Percentiles rank a stretch among this genome's conserved stretches.
Conservation (phyloP, 2,113 vertebrate genomes). For the Antigone vipio region DNA sequence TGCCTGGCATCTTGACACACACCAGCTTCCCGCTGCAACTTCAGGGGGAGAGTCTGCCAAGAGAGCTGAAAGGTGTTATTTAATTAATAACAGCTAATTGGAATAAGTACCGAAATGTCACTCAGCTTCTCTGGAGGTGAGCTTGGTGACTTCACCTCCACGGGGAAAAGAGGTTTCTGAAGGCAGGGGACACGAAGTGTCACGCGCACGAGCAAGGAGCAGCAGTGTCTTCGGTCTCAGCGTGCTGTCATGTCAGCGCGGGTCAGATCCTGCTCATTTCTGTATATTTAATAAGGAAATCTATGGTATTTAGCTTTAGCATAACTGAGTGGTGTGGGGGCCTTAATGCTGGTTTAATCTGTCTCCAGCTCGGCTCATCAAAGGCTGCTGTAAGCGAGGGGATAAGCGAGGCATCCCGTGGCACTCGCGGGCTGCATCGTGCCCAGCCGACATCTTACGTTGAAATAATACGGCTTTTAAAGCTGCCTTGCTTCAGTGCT, state of each 20-base stretch:
- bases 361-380: neutral
- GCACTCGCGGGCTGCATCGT: neutral
- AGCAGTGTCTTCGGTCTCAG: neutral
- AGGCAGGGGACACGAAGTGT: neutral
- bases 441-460: neutral
- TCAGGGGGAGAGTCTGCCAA: neutral
- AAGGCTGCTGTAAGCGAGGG: neutral
- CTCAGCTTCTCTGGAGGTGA: neutral
- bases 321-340: neutral
- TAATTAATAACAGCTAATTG: slow-evolving; percentile 47
- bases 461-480: neutral
- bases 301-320: neutral
- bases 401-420: neutral
- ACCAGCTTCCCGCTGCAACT: neutral
- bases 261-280: neutral
- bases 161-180: neutral
- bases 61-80: slow-evolving; percentile 34
- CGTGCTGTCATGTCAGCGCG: rapidly evolving
- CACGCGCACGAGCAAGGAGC: neutral
- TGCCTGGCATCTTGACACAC: neutral
- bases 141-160: neutral
- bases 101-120: neutral
- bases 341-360: neutral
- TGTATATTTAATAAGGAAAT: neutral
- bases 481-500: neutral